Base-by-base conservation (phyloP, 2,113 vertebrate species). In the Caranx ignobilis region DNA sequence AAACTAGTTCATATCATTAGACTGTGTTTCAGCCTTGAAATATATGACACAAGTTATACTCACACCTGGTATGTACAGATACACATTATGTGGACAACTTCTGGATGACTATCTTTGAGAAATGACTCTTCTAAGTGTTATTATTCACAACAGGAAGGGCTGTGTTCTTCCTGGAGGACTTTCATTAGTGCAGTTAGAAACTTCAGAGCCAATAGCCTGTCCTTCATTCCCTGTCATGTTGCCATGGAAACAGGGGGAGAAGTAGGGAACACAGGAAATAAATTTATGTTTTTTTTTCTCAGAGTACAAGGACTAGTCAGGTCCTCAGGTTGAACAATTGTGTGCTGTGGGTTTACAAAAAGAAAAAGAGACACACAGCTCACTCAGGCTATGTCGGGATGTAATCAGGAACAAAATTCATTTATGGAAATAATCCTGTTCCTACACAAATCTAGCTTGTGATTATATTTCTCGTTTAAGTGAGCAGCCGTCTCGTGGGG, bases 191-290 rank as follows among this genome's bases (percentile, higher is more conserved):
- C 73, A 48, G 79, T 65, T 13, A 47, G 82, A 89, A 87, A 92
- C 85, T 89, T 93, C 75, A 84, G 75, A 91, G 81, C 79, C 84
- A 84, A 85, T 87, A 87, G 87, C 77, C 71, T 88, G 84, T 92
- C 88, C 88, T 92, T 93, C 88, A 76, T 87, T 81, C 81, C 82
- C 79, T 90, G 73, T 83, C 89, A 85, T 52, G 94, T 95, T 95
- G 85, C 94, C 91, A 95, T 94, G 91, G 95, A 94, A 95, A 95
- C 95, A 91, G 87, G 89, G 71, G 79, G 77, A 90, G 88, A 81
- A 81, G 82, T 52, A 71, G 75, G 85, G 75, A 83, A 85, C 81
- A 81, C 71, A 75, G 78, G 81, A 93, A 91, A 89, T 84, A 72
- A 39, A 75, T 91, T 86, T 82, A 74, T 87, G 81, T 92, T 88